These are phyloP conservation scores for Elysia crispata DNA, from an alignment of 2,888 invertebrate genomes.

Conservation along the genomic window DNA sequence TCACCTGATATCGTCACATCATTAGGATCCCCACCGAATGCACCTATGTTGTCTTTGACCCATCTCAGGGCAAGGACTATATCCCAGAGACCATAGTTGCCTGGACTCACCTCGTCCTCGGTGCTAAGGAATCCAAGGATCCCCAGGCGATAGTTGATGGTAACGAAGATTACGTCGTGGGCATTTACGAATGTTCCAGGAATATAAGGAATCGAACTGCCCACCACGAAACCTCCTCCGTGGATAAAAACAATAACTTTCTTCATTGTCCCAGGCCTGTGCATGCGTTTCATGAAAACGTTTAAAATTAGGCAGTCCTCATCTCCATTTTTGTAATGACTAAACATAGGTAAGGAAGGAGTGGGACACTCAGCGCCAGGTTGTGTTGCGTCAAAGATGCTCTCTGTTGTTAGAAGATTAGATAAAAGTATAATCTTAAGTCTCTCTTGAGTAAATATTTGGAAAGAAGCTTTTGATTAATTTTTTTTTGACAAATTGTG, in stretches of 20 bases:
- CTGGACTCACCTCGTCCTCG: conserved; percentile 18
- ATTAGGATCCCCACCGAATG: conserved; percentile 32
- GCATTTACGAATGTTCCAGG: background rate
- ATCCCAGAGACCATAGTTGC: conserved; percentile 32
- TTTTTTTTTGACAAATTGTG: too few relatives aligned
- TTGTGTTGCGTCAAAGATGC: conserved; percentile 6
- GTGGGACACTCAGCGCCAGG: background rate
- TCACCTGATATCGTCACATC: conserved; percentile 29
- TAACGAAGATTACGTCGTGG: conserved; percentile 25
- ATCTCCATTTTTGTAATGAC: background rate
- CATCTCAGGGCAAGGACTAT: conserved; percentile 1
- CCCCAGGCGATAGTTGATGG: conserved; percentile 31
- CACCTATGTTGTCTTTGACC: conserved; percentile 31
- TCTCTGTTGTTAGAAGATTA: background rate
- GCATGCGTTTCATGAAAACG: background rate
- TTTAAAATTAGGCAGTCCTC: conserved; percentile 30
- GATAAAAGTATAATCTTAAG: background rate
- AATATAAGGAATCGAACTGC: background rate
- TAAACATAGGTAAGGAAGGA: background rate
- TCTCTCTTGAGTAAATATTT: background rate
- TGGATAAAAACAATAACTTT: conserved; percentile 14
- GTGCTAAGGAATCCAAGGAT: conserved; percentile 23
- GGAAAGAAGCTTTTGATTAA: too few relatives aligned
- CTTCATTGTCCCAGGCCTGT: background rate
- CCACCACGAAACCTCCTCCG: background rate